These are phyloP conservation scores for Bombus sylvicola DNA, from an alignment of 1,140 invertebrate species.

Conservation along the genomic window DNA sequence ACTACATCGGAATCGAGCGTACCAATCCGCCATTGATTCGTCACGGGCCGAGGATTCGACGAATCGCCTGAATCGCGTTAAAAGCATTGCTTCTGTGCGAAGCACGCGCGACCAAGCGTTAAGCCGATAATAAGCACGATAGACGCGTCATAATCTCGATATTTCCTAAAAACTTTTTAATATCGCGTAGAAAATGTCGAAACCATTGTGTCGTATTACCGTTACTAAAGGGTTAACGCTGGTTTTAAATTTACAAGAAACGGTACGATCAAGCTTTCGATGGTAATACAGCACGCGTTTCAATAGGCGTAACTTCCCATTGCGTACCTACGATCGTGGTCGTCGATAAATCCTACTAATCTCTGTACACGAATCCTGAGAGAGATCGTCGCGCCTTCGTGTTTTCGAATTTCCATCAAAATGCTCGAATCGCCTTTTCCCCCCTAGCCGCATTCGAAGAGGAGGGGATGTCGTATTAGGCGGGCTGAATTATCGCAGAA, in stretches of 20 bases:
- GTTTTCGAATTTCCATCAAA: slow-evolving; percentile 68
- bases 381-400: slow-evolving; percentile 5
- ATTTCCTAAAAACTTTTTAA: background rate
- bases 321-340: background rate
- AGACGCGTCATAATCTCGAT: background rate
- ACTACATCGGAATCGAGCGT: slow-evolving; percentile 68
- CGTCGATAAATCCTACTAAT: slow-evolving; percentile 50
- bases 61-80: slow-evolving; percentile 49
- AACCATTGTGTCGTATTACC: background rate
- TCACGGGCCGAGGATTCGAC: slow-evolving; percentile 56
- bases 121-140: slow-evolving; percentile 39
- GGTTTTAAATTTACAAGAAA: background rate
- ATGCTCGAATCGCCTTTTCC: slow-evolving; percentile 54
- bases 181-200: background rate
- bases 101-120: slow-evolving; percentile 8
- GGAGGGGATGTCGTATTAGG: slow-evolving; percentile 72
- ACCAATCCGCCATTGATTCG: slow-evolving; percentile 48
- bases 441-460: slow-evolving; percentile 31
- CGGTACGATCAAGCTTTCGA: background rate
- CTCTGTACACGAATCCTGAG: slow-evolving; percentile 37
- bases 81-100: slow-evolving; percentile 9
- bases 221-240: background rate
- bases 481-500: slow-evolving; percentile 80
- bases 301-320: background rate
- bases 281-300: background rate